Evolutionary conservation across 2,888 invertebrate species (phyloP).

Genomic region (Zaprionus obscuricornis): DNA sequence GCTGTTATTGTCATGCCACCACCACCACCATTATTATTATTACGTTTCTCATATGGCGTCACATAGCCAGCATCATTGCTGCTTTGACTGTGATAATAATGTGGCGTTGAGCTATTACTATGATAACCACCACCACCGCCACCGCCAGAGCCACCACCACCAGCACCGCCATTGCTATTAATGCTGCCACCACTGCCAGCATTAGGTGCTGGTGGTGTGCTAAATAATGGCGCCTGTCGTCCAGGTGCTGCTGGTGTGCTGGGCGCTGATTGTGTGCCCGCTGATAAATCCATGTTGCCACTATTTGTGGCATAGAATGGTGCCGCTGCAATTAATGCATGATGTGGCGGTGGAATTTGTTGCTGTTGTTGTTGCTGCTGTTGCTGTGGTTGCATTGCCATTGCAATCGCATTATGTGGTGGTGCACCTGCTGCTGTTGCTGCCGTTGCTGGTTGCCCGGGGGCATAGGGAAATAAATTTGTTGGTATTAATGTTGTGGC

Average conservation of each 20-base stretch:
- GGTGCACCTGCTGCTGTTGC: constrained; percentile 67
- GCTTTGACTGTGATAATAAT: constrained; percentile 73
- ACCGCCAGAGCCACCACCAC: constrained; percentile 3
- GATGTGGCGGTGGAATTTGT: constrained; percentile 69
- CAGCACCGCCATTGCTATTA: constrained; percentile 24
- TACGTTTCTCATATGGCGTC: constrained; percentile 75
- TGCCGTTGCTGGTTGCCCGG: constrained; percentile 57
- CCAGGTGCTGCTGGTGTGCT: constrained; percentile 81
- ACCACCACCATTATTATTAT: constrained; percentile 43
- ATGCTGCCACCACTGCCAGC: constrained; percentile 34
- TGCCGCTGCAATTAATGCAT: constrained; percentile 80
- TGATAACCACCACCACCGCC: constrained; percentile 58
- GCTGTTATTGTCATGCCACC: constrained; percentile 15
- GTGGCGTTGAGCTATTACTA: constrained; percentile 78
- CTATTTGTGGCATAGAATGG: constrained; percentile 77
- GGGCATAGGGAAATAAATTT: constrained; percentile 82
- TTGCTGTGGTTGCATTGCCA: constrained; percentile 64
- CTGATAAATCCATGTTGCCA: constrained; percentile 47
- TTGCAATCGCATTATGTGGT: constrained; percentile 35
- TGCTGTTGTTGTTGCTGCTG: constrained; percentile 49
- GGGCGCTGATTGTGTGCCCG: constrained; percentile 82
- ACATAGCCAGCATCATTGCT: constrained; percentile 58
- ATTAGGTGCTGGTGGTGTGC: constrained; percentile 82
- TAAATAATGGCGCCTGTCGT: constrained; percentile 81
- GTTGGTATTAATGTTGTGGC: constrained; percentile 81